Conservation (phyloP, 2,797 vertebrate genomes). For the Knipowitschia caucasica region DNA sequence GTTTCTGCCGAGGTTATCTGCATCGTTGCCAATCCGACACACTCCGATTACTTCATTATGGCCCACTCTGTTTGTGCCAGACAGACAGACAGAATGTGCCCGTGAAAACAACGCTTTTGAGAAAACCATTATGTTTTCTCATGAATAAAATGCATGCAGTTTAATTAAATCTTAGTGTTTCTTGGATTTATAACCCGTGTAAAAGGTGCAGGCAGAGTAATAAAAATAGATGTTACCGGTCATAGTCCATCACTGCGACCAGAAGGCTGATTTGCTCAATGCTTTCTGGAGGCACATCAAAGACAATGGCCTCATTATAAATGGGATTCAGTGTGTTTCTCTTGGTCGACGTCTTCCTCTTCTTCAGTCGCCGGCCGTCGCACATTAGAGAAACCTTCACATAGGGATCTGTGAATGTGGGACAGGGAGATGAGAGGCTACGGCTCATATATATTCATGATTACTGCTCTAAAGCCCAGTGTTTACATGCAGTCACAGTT, state of each 20-base stretch:
- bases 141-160: conserved; percentile 1
- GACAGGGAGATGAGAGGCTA: conserved; percentile 2
- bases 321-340: conserved; percentile 96
- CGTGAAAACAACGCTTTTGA: no score
- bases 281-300: conserved; percentile 95
- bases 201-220: conserved; percentile 11
- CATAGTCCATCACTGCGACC: conserved; percentile 98
- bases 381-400: conserved; percentile 99
- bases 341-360: conserved; percentile 98
- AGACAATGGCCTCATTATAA: conserved; percentile 99
- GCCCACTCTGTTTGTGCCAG: conserved; percentile 91
- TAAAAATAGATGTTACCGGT: conserved; percentile 82
- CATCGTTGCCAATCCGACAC: conserved; percentile 94
- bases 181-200: background rate
- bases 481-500: conserved; percentile 4
- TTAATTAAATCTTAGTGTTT: conserved; percentile 1
- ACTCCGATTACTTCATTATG: conserved; percentile 99
- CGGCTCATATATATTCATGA: conserved; percentile 16
- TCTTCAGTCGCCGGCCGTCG: conserved; percentile 93
- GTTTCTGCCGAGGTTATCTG: conserved; percentile 89
- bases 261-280: conserved; percentile 97
- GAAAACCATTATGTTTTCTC: no score
- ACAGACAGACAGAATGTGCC: conserved; percentile 26
- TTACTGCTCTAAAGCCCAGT: background rate
- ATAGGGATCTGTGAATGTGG: conserved; percentile 85